Evolutionary conservation across 2,797 vertebrate genomes (phyloP), one percentile per base, ranked within the genome.

Genomic region (Galagoides demidoff): DNA sequence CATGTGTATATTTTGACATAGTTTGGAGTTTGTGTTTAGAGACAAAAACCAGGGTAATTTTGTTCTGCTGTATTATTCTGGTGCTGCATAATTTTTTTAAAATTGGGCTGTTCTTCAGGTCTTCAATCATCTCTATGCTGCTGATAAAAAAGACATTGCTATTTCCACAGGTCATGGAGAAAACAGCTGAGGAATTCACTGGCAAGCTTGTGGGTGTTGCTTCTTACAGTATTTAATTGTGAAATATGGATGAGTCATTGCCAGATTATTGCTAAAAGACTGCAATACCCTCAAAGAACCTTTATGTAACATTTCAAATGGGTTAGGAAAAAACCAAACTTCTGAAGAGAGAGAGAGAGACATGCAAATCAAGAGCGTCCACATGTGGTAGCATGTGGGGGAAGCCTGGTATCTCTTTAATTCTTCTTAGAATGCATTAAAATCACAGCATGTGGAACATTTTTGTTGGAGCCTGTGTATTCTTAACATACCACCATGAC

Each of bases 101-200:
- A 66, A 74, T 57, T 45, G 45, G 45, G 29, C 45, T 76, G 17
- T 45, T 74, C 8, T 64, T 31, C 31, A 31, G 82, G 20, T 63
- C 59, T 89, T 96, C 31, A 43, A 34, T 79, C 13, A 86, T 57
- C 45, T 43, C 31, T 68, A 25, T 89, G 71, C 4, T 92, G 43
- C n/a, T 87, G 39, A 61, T 27, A 71, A 49, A 95, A 89, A 92
- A 77, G 37, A 16, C 55, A 71, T 71, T 74, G 74, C 34, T 84
- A 34, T 93, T 92, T 95, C 76, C 70, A 45, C 43, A 86, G 45
- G 39, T 84, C 93, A 93, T 29, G 45, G 55, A 57, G 13, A 93
- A 88, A 71, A 73, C 39, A 89, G 73, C 20, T 94, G 61, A 94
- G 73, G 81, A 96, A 97, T 85, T 97, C 68, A 87, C 3, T 93